phyloP scores from a whole-genome alignment of 2,113 vertebrate genomes.

The Sceloporus undulatus region DNA sequence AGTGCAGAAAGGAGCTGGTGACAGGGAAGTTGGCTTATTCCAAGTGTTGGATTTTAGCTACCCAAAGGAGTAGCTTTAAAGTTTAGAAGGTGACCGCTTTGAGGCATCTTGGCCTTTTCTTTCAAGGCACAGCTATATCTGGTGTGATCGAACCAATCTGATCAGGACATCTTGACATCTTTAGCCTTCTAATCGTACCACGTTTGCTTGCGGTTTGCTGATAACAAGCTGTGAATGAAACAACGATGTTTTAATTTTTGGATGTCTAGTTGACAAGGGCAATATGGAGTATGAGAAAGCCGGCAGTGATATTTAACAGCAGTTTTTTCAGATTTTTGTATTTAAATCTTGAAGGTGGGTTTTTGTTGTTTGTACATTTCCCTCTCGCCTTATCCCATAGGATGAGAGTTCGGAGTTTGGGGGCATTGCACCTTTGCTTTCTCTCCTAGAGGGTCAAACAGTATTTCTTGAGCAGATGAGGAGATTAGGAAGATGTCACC shows the following conservation, averaged over 20 bases:
- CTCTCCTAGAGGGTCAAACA: conserved; percentile 40
- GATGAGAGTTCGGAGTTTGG: background rate
- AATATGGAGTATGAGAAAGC: accelerated
- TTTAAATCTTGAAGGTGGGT: background rate
- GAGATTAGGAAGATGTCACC: conserved; percentile 44
- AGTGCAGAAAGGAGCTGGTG: background rate
- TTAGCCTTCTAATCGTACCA: background rate
- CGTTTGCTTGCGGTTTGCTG: background rate
- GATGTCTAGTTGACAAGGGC: accelerated
- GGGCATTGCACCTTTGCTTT: background rate
- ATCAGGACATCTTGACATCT: accelerated
- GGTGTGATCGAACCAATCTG: conserved; percentile 23
- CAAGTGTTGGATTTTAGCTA: conserved; percentile 47
- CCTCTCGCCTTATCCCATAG: background rate
- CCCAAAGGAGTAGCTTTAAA: conserved; percentile 28
- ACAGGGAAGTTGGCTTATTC: conserved; percentile 26
- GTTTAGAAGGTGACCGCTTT: conserved; percentile 19
- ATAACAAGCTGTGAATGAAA: no score
- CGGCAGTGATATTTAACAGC: background rate
- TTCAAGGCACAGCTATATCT: background rate
- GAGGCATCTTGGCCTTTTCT: conserved; percentile 28
- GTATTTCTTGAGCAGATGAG: conserved; percentile 59
- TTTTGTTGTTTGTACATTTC: background rate
- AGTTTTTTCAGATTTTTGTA: background rate
- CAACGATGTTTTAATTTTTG: background rate